Evolutionary conservation across 2,888 invertebrate species (phyloP).

Genomic region (Trichogramma dendrolimi): DNA sequence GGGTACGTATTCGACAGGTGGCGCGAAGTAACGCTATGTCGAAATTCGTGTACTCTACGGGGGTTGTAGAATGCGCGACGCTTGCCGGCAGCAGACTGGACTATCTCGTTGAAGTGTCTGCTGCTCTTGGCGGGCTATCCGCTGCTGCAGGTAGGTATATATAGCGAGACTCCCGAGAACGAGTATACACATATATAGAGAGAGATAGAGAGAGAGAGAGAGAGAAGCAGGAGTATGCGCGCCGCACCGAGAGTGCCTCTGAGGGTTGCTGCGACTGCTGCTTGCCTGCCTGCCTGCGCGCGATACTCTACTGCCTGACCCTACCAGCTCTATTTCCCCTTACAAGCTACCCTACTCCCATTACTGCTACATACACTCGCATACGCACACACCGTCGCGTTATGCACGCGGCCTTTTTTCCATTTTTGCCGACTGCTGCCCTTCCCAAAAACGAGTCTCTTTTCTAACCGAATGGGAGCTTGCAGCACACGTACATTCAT

Average conservation of each 20-base stretch:
- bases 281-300: conserved; percentile 15
- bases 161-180: too few species aligned
- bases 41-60: background rate
- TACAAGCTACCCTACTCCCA: background rate
- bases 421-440: too few species aligned
- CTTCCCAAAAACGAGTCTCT: too few species aligned
- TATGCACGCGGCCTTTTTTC: too few species aligned
- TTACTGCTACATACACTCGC: too few species aligned
- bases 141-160: conserved; percentile 15
- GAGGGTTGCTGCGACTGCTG: conserved; percentile 16
- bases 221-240: conserved; percentile 27
- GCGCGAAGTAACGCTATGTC: too few species aligned
- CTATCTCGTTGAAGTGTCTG: conserved; percentile 7
- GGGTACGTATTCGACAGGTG: too few species aligned
- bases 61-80: conserved; percentile 33
- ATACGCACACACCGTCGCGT: too few species aligned
- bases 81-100: conserved; percentile 38
- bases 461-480: too few species aligned
- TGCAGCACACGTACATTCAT: too few species aligned
- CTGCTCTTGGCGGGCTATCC: conserved; percentile 20
- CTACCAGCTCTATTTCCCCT: background rate
- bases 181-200: too few species aligned
- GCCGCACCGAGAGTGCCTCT: conserved; percentile 21
- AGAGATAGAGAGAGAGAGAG: too few species aligned
- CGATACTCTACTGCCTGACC: conserved; percentile 18